These are phyloP conservation scores for Euura saliciscinereae DNA, from an alignment of 1,140 invertebrate genomes.

Conservation along the genomic window DNA sequence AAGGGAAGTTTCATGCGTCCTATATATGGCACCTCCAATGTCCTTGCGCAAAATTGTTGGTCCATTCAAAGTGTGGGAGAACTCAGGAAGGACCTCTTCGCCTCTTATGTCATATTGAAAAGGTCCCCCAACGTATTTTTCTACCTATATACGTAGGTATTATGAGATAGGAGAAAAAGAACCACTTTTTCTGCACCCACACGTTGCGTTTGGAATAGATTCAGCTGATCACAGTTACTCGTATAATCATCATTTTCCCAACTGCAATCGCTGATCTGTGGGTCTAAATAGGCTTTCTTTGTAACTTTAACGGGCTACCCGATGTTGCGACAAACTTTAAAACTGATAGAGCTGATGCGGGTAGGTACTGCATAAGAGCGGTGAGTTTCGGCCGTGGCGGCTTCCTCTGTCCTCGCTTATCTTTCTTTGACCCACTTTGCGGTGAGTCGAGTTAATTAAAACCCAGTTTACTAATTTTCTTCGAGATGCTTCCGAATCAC, in stretches of 20 bases:
- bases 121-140: background rate
- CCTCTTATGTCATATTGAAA: background rate
- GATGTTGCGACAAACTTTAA: no score
- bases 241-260: no score
- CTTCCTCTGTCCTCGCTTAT: background rate
- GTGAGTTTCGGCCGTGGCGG: background rate
- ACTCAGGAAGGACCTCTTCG: background rate
- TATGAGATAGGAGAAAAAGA: no score
- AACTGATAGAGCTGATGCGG: background rate
- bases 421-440: background rate
- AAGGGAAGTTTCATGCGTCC: background rate
- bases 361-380: background rate
- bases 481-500: background rate
- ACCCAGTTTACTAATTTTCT: constrained; percentile 1
- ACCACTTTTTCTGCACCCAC: no score
- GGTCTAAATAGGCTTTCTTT: no score
- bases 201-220: no score
- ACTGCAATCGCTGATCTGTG: no score
- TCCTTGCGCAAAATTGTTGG: background rate
- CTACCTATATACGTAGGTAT: background rate
- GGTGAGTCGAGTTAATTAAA: constrained; percentile 2
- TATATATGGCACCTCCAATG: background rate
- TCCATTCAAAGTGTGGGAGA: constrained; percentile 4
- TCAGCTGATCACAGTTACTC: no score
- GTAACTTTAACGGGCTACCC: no score